Evolutionary conservation across 2,888 invertebrate genomes (phyloP).

Genomic region (Torymus texanus): DNA sequence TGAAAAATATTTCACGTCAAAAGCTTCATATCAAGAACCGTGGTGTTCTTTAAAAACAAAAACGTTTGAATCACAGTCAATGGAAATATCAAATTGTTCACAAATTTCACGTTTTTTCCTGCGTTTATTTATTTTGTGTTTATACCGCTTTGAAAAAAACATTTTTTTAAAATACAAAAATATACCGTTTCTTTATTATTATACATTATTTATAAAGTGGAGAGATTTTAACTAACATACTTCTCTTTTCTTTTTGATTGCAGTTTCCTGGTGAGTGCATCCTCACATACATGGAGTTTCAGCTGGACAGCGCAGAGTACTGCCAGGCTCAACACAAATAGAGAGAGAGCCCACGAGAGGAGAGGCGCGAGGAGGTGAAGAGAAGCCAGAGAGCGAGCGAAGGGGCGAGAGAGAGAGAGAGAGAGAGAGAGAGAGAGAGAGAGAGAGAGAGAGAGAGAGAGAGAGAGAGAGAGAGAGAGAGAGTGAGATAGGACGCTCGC

Average conservation of each 20-base stretch:
- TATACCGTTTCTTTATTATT: no score
- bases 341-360: conserved; percentile 73
- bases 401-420: conserved; percentile 46
- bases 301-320: conserved; percentile 98
- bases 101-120: no score
- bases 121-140: no score
- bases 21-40: not conserved
- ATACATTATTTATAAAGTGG: no score
- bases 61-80: no score
- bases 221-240: no score
- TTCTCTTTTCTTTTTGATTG: conserved; percentile 71
- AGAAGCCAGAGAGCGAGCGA: conserved; percentile 24
- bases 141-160: no score
- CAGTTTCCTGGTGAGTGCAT: conserved; percentile 91
- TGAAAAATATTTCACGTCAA: conserved; percentile 9
- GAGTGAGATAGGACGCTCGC: not conserved
- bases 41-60: not conserved
- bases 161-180: no score
- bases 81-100: no score
- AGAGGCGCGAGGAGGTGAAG: conserved; percentile 31
- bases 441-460: conserved; percentile 52
- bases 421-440: conserved; percentile 21
- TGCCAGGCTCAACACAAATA: conserved; percentile 99
- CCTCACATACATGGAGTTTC: conserved; percentile 98
- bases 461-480: conserved; percentile 35